Conservation (phyloP, 2,113 vertebrate genomes). For the Triplophysa rosa region DNA sequence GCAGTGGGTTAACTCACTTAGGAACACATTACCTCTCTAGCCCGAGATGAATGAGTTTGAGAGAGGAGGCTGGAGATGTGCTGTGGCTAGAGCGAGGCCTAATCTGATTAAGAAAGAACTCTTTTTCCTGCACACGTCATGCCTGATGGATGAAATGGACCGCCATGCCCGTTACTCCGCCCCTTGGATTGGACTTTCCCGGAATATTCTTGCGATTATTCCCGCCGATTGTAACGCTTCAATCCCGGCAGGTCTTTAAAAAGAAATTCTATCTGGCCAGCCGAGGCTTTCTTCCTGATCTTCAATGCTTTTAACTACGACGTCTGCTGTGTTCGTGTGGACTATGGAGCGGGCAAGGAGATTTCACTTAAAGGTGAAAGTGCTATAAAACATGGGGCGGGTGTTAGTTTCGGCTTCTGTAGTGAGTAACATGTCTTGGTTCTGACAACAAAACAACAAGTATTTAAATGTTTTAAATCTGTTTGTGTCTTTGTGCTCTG, state of each 20-base stretch:
- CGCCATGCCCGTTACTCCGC: conserved; percentile 67
- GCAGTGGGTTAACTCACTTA: conserved; percentile 60
- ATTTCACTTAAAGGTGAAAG: conserved; percentile 34
- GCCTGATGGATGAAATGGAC: conserved; percentile 61
- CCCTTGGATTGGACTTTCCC: conserved; percentile 71
- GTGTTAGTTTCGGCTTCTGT: neutral
- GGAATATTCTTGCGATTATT: conserved; percentile 76
- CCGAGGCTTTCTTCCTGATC: conserved; percentile 57
- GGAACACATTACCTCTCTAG: conserved; percentile 63
- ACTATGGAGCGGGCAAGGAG: neutral
- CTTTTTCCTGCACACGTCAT: conserved; percentile 73
- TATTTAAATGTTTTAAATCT: neutral
- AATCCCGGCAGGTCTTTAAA: conserved; percentile 82
- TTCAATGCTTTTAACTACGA: conserved; percentile 76
- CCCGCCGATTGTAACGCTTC: conserved; percentile 74
- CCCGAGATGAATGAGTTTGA: conserved; percentile 49
- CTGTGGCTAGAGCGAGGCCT: conserved; percentile 57
- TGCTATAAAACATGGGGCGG: neutral
- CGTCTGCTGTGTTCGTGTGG: conserved; percentile 55
- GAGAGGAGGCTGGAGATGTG: conserved; percentile 51
- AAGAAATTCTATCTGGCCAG: conserved; percentile 70
- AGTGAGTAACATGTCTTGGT: neutral
- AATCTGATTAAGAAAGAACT: conserved; percentile 73
- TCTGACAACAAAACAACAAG: neutral
- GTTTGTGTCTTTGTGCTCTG: neutral